These are phyloP conservation scores for Megalops cyprinoides DNA, from an alignment of 2,797 vertebrate species.

Conservation along the genomic window DNA sequence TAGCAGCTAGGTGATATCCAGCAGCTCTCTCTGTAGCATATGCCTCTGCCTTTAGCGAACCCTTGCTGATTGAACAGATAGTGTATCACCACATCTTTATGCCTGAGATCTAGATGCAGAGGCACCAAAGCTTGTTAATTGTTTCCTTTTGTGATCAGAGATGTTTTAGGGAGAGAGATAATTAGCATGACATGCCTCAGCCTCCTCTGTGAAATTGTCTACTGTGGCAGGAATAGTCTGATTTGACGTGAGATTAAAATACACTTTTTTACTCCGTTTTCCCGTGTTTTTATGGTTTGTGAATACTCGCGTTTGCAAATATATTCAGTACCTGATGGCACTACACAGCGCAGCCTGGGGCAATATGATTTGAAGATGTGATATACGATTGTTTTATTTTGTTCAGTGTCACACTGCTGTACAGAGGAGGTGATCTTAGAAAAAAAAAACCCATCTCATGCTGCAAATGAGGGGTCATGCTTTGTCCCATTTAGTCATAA, in stretches of 20 bases:
- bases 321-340: constrained; percentile 6
- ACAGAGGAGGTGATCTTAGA: not conserved
- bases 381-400: not conserved
- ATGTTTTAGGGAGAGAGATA: not conserved
- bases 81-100: not conserved
- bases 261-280: not conserved
- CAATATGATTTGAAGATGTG: not conserved
- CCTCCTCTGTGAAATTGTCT: constrained; percentile 18
- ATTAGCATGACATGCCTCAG: constrained; percentile 15
- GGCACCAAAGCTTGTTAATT: not conserved
- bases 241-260: not conserved
- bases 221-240: not conserved
- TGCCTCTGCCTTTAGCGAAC: not conserved
- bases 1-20: not conserved
- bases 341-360: not conserved
- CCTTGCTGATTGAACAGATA: not conserved
- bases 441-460: not conserved
- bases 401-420: not conserved
- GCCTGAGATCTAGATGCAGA: not conserved
- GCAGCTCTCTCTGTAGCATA: not conserved
- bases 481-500: constrained; percentile 39
- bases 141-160: constrained; percentile 12
- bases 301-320: constrained; percentile 7
- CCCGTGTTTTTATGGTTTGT: not conserved
- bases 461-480: constrained; percentile 22